Conservation (phyloP, 2,888 invertebrate genomes). For the Craniophora ligustri region DNA sequence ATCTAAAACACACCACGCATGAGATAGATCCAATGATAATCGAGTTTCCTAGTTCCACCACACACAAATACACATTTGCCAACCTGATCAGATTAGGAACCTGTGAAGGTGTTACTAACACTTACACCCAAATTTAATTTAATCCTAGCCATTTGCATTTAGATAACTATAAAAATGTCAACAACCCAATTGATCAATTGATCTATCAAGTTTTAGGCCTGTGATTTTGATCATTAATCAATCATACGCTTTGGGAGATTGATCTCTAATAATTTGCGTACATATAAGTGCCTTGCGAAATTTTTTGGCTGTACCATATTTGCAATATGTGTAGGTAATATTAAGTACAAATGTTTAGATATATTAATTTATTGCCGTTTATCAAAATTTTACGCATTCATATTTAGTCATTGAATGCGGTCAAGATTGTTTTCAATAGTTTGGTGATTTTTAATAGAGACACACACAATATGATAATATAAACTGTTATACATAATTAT, state of each 20-base stretch:
- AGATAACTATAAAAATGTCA: conserved; percentile 39
- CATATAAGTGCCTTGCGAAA: conserved; percentile 20
- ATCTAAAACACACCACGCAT: not conserved
- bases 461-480: too few species aligned
- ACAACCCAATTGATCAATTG: conserved; percentile 38
- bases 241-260: conserved; percentile 9
- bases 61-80: conserved; percentile 12
- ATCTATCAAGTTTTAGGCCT: conserved; percentile 18
- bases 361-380: conserved; percentile 13
- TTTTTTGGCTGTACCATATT: conserved; percentile 2
- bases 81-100: conserved; percentile 17
- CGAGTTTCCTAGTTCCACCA: conserved; percentile 14
- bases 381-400: too few species aligned
- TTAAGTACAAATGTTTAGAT: not conserved
- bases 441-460: too few species aligned
- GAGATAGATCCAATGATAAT: conserved; percentile 23
- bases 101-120: conserved; percentile 26
- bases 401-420: too few species aligned
- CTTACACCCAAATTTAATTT: conserved; percentile 23
- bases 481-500: too few species aligned
- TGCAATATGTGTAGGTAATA: not conserved
- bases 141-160: conserved; percentile 26
- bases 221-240: conserved; percentile 25
- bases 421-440: too few species aligned
- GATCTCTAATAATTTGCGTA: conserved; percentile 25